Evolutionary conservation across 2,797 vertebrate genomes (phyloP).

Genomic region (Propithecus perrieri): DNA sequence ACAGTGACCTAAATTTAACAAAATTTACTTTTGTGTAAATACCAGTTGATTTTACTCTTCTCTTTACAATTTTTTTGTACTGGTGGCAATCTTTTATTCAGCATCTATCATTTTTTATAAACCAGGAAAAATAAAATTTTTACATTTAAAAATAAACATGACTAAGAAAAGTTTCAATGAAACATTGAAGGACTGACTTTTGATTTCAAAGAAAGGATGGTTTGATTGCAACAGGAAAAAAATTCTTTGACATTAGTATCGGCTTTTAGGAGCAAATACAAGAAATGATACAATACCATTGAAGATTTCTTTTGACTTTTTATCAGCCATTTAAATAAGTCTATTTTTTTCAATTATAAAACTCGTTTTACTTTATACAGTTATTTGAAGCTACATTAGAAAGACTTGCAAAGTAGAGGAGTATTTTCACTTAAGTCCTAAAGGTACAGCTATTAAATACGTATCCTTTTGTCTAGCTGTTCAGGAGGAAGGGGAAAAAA

Average conservation of each 20-base stretch:
- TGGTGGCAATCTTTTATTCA: not conserved
- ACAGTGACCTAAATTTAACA: not conserved
- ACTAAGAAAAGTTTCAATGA: not conserved
- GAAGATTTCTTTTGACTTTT: not conserved
- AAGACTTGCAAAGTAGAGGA: not conserved
- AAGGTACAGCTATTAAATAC: slow-evolving; percentile 32
- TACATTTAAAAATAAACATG: not conserved
- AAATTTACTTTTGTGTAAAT: not conserved
- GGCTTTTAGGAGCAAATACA: not conserved
- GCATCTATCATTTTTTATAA: not conserved
- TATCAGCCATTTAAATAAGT: not conserved
- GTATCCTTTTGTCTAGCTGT: not conserved
- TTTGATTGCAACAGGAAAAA: slow-evolving; percentile 44
- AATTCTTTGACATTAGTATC: not conserved
- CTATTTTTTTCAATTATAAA: slow-evolving; percentile 45
- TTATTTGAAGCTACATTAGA: not conserved
- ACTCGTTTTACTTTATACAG: not conserved
- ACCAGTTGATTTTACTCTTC: not conserved
- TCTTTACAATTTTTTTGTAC: not conserved
- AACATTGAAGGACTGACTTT: slow-evolving; percentile 5
- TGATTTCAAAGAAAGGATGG: slow-evolving; percentile 50
- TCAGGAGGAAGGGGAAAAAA: not conserved
- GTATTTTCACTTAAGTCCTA: not conserved
- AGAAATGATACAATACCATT: not conserved
- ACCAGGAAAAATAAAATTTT: not conserved